Evolutionary conservation across 2,888 invertebrate species (phyloP), one percentile per base, ranked within the genome.

Genomic region (Ornithoptera alexandrae): DNA sequence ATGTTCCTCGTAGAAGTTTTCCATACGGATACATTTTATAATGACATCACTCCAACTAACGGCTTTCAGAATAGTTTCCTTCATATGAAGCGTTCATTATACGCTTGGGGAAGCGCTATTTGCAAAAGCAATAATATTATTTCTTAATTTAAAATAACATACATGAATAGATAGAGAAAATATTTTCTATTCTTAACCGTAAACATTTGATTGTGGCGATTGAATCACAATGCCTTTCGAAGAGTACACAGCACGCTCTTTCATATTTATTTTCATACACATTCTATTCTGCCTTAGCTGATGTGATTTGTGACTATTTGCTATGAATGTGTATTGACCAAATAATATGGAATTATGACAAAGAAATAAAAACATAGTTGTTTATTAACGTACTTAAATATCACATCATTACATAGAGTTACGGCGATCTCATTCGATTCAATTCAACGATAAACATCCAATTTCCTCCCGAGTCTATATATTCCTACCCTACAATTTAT

Each of bases 21-120:
- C 65, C 46, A 69, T 24, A 18, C 64, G 61, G 24, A 65, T 60
- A 39, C 36, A 61, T 65, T 50, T 53, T 39, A 8, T 24, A 64
- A 64, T 57, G 63, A 68, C 69, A 58, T 65, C 65, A 22, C 30
- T 62, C 17, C n/a, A 59, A 50, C 61, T 69, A 69, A 65, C 62
- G 57, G 65, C 50, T 24, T 46, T 62, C 18, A 56, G 69, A 58
- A 65, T 20, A 36, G 22, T 65, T 69, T 69, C 65, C 62, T 65
- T 58, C 30, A 69, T 69, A 42, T 57, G n/a, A 24, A 30, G 30
- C 46, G 58, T 58, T 65, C 39, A 65, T 69, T 46, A 69, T 24
- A 46, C 57, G 20, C 61, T 58, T n/a, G 61, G 15, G 60, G 60
- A 60, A 64, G 64, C 60, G 64, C 60, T 36, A 69, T 69, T 65